These are phyloP conservation scores for Propithecus coquereli DNA, from an alignment of 2,113 vertebrate species.

Conservation along the genomic window DNA sequence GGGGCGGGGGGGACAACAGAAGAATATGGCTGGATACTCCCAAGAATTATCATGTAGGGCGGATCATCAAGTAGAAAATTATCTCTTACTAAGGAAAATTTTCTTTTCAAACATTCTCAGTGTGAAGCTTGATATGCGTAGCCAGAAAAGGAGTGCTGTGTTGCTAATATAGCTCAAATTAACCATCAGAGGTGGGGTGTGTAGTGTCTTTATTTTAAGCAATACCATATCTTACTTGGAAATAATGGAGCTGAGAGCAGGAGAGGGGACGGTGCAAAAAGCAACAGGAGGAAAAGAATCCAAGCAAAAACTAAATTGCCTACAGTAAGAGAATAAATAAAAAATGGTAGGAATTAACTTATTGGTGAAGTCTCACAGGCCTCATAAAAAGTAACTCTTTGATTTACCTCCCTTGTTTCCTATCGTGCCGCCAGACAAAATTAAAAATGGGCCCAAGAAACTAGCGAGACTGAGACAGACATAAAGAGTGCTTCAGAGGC, in stretches of 20 bases:
- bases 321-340: constrained; percentile 69
- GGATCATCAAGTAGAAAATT: constrained; percentile 66
- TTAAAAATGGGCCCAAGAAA: constrained; percentile 72
- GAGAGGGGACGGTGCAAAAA: constrained; percentile 5
- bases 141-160: background rate
- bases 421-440: constrained; percentile 61
- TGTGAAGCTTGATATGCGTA: constrained; percentile 41
- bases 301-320: constrained; percentile 51
- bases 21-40: background rate
- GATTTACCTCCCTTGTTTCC: constrained; percentile 58
- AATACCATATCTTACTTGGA: background rate
- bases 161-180: constrained; percentile 11
- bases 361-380: constrained; percentile 43
- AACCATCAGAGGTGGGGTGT: background rate
- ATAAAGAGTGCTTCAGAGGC: constrained; percentile 60
- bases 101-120: constrained; percentile 53
- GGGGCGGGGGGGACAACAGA: background rate
- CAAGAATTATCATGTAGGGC: constrained; percentile 9
- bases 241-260: background rate
- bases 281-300: background rate
- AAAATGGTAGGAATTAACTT: constrained; percentile 61
- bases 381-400: constrained; percentile 69
- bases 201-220: constrained; percentile 4
- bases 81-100: constrained; percentile 44
- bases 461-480: constrained; percentile 32